Conservation (phyloP, 1,140 invertebrate species). For the Drosophila pruinosa region DNA sequence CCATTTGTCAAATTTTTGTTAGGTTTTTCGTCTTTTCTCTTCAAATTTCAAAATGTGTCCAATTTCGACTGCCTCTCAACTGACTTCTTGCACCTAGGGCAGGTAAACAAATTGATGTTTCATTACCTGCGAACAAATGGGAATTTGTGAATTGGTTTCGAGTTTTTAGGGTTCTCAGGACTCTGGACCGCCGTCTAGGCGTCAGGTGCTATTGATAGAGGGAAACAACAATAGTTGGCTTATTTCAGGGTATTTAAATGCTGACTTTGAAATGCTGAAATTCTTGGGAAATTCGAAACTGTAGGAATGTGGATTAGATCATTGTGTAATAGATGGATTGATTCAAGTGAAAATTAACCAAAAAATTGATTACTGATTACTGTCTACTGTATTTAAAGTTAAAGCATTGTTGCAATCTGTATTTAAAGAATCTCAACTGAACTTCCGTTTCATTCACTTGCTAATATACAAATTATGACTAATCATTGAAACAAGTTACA, state of each 20-base stretch:
- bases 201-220: slow-evolving; percentile 45
- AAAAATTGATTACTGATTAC: background rate
- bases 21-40: background rate
- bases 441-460: slow-evolving; percentile 59
- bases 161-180: slow-evolving; percentile 19
- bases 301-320: slow-evolving; percentile 22
- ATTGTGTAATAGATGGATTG: background rate
- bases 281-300: slow-evolving; percentile 29
- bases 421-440: background rate
- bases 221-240: slow-evolving; percentile 26
- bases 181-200: slow-evolving; percentile 38
- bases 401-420: background rate
- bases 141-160: slow-evolving; percentile 57
- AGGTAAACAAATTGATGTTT: slow-evolving; percentile 34
- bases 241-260: slow-evolving; percentile 22
- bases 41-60: slow-evolving; percentile 16
- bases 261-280: slow-evolving; percentile 45
- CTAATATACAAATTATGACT: slow-evolving; percentile 69
- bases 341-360: slow-evolving; percentile 7
- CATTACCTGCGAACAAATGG: slow-evolving; percentile 28
- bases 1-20: slow-evolving; percentile 46
- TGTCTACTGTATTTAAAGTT: background rate
- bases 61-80: slow-evolving; percentile 3
- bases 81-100: slow-evolving; percentile 60
- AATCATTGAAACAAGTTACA: slow-evolving; percentile 66